Evolutionary conservation across 2,797 vertebrate genomes (phyloP).

Genomic region (Peromyscus aztecus): DNA sequence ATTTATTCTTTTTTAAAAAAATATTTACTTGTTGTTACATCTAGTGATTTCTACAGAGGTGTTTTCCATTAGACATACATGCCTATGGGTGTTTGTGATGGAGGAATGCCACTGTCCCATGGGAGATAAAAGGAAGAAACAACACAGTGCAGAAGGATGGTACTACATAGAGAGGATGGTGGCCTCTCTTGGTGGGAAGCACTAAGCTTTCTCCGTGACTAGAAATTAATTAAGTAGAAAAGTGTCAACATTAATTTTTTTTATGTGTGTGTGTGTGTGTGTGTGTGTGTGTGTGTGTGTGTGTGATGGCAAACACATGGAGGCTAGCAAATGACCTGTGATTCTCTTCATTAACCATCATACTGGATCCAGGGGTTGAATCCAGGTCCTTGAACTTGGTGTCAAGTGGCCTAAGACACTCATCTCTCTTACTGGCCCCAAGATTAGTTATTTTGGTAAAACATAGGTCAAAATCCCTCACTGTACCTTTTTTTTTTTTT

Average conservation of each 20-base stretch:
- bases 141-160: neutral
- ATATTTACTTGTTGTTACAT: neutral
- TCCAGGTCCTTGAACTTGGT: neutral
- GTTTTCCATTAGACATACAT: neutral
- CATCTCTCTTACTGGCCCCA: neutral
- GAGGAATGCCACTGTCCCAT: neutral
- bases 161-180: neutral
- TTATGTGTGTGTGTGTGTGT: neutral
- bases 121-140: neutral
- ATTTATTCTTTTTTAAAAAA: neutral
- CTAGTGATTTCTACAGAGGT: neutral
- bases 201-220: neutral
- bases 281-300: neutral
- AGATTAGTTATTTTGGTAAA: constrained; percentile 3
- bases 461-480: neutral
- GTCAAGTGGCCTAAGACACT: neutral
- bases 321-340: neutral
- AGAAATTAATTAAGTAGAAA: constrained; percentile 11
- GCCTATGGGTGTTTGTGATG: neutral
- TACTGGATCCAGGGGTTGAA: neutral
- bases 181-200: neutral
- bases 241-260: neutral
- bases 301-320: neutral
- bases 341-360: neutral
- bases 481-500: neutral